Evolutionary conservation across 2,797 vertebrate species (phyloP).

Genomic region (Periophthalmus magnuspinnatus): DNA sequence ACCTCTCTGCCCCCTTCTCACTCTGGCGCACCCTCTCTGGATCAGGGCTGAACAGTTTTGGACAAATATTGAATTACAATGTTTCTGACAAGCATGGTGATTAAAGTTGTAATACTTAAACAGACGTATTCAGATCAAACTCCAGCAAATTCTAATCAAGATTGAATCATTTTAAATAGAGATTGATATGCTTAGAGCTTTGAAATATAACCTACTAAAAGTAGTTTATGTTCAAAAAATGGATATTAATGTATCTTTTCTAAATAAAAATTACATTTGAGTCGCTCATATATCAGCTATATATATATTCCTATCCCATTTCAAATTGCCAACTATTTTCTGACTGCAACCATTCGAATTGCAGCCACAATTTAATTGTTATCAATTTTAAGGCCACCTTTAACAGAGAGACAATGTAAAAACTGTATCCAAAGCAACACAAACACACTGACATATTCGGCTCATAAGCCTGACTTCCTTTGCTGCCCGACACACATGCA

Average conservation of each 20-base stretch:
- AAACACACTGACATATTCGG: slow-evolving; percentile 49
- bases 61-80: background rate
- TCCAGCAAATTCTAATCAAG: no score
- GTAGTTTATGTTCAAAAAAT: no score
- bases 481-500: slow-evolving; percentile 42
- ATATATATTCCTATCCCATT: no score
- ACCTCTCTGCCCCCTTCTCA: slow-evolving; percentile 20
- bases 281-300: no score
- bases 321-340: background rate
- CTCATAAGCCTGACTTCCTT: slow-evolving; percentile 51
- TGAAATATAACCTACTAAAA: no score
- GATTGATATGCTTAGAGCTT: no score
- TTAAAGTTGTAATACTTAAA: background rate
- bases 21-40: slow-evolving; percentile 20
- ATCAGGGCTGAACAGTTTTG: background rate
- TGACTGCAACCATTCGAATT: background rate
- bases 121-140: background rate
- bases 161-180: no score
- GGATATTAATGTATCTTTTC: no score
- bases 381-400: slow-evolving; percentile 15
- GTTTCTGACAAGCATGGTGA: background rate
- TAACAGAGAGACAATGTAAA: slow-evolving; percentile 18
- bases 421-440: slow-evolving; percentile 42
- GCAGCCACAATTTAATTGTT: background rate
- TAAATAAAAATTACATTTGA: no score